These are phyloP conservation scores for Drosophila watanabei DNA, from an alignment of 1,140 invertebrate species.

Conservation along the genomic window DNA sequence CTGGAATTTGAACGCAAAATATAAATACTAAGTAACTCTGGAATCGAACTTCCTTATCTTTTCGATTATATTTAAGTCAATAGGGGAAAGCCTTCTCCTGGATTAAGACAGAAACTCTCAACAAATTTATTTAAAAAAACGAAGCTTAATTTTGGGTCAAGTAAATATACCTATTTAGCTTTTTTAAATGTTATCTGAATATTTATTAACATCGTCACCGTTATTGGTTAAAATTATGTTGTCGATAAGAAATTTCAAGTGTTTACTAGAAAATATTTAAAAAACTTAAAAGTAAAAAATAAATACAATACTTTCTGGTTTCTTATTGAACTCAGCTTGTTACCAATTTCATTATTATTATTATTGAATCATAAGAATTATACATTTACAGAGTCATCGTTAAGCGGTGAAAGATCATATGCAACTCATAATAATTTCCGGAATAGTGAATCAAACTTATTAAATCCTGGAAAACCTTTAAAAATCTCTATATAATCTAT, in stretches of 20 bases:
- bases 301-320: background rate
- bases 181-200: background rate
- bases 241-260: background rate
- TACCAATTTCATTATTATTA: too few relatives aligned
- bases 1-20: slow-evolving; percentile 23
- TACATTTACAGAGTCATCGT: background rate
- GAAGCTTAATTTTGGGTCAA: background rate
- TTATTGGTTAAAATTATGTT: background rate
- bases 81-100: background rate
- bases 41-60: slow-evolving; percentile 13
- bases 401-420: background rate
- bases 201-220: background rate
- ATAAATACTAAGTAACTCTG: background rate
- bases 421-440: background rate
- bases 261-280: background rate
- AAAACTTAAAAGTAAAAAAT: background rate
- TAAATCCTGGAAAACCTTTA: background rate
- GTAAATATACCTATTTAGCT: background rate
- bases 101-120: background rate
- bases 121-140: background rate
- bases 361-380: background rate
- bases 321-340: background rate
- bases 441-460: background rate
- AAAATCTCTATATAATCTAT: background rate
- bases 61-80: background rate